These are phyloP conservation scores for Sinhomidia bicolor DNA, from an alignment of 2,888 invertebrate genomes.

Conservation along the genomic window DNA sequence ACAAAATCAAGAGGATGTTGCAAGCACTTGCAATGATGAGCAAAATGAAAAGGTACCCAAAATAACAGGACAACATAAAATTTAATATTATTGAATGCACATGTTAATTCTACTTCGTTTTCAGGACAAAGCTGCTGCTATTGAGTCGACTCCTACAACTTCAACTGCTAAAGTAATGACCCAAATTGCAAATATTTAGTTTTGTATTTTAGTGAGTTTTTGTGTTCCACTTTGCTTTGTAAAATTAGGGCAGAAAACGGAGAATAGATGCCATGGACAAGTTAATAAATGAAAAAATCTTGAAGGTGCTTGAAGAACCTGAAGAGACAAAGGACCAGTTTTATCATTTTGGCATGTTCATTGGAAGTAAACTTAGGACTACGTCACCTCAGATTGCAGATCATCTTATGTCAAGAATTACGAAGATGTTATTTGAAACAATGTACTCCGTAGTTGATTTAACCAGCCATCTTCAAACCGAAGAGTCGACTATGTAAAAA, in stretches of 20 bases:
- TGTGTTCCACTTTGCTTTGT: neutral
- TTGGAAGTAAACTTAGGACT: neutral
- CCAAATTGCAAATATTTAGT: neutral
- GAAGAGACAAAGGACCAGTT: neutral
- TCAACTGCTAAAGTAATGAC: neutral
- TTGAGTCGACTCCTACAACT: neutral
- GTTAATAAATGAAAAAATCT: slow-evolving; percentile 5
- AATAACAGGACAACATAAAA: neutral
- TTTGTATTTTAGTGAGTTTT: neutral
- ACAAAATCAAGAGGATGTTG: neutral
- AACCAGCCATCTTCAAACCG: neutral
- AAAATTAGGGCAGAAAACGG: neutral
- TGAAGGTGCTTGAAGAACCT: slow-evolving; percentile 27
- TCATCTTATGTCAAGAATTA: neutral
- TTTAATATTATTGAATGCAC: no score
- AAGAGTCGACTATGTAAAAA: neutral
- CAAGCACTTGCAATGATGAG: neutral
- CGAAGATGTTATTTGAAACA: neutral
- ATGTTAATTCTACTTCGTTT: no score
- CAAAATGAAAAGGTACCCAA: neutral
- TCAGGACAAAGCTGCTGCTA: neutral
- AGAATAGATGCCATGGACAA: neutral
- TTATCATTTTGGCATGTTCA: slow-evolving; percentile 36
- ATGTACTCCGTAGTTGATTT: neutral
- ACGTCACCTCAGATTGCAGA: neutral